A percentile compares a stretch with the other conserved stretches of the same genome.
phyloP scores from a whole-genome alignment of 2,888 invertebrate species.

The Melanophora roralis region DNA sequence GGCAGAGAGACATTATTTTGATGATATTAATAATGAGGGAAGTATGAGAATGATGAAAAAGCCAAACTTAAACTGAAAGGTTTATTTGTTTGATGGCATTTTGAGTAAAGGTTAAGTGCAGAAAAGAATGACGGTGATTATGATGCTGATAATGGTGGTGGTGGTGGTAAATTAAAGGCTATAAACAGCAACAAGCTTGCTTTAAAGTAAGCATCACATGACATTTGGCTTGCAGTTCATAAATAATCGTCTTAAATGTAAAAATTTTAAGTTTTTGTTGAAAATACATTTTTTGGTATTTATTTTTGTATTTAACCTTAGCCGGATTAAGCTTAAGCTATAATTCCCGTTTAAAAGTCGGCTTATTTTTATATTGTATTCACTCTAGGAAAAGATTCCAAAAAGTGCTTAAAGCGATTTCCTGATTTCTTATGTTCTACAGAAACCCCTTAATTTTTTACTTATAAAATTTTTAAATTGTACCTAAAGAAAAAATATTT shows the following conservation, averaged over 20 bases:
- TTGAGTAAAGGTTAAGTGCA: conserved; percentile 5
- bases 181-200: conserved; percentile 63
- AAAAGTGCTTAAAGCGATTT: conserved; percentile 53
- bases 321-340: conserved; percentile 60
- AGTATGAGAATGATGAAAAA: conserved; percentile 28
- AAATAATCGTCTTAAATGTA: conserved; percentile 66
- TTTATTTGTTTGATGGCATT: conserved; percentile 17
- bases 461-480: too few relatives aligned
- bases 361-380: not conserved
- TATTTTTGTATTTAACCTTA: not conserved
- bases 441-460: conserved; percentile 37
- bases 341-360: conserved; percentile 35
- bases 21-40: conserved; percentile 18
- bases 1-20: not conserved
- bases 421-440: not conserved
- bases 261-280: conserved; percentile 49
- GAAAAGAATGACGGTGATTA: not conserved
- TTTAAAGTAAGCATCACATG: conserved; percentile 63
- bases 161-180: conserved; percentile 28
- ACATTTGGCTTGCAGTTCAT: conserved; percentile 65
- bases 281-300: not conserved
- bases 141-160: not conserved
- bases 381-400: not conserved
- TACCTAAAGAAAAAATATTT: too few relatives aligned
- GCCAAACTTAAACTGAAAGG: conserved; percentile 7